Base-by-base conservation (phyloP, 2,888 invertebrate species). In the Machimus rusticus region DNA sequence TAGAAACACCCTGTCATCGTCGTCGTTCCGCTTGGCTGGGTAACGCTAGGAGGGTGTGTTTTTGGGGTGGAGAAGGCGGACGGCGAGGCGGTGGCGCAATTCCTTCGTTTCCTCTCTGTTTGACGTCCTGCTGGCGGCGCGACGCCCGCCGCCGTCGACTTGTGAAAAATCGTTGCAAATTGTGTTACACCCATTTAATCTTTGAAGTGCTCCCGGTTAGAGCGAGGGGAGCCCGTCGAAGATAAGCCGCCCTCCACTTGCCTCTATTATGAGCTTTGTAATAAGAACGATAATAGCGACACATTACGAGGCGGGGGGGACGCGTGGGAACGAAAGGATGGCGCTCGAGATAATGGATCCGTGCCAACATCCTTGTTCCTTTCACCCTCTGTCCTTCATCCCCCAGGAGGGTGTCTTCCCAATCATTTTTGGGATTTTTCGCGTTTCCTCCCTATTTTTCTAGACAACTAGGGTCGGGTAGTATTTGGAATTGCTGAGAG, bases 131-230 rank as follows among this genome's bases (percentile, higher is more conserved):
- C 37, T 34, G 82, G 57, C 57, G 82, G 51, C 51, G 82, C 43
- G 39, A 12, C 43, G 14, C 16, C 14, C 16, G 43, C 14, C 16
- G 43, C n/a, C 57, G 37, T 74, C 39, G 39, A 28, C 74, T 74
- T 43, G 85, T 85, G 85, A 85, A 88, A 89, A 89, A 88, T 89
- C 88, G 88, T 89, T 89, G 89, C 89, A 89, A 89, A 89, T 89
- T 89, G 88, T 89, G 88, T 89, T 89, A 89, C 89, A 89, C 89
- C 89, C 89, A 89, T 89, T 89, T 89, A 89, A 89, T 89, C 88
- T 89, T 88, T 88, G 84, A 88, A 89, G 89, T 89, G 88, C 88
- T 87, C 88, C 88, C 89, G 46, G 16, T 34, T 51, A 14, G 14
- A 37, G 28, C 16, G 37, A 16, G 16, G 39, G 79, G 23, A 37